phyloP scores from a whole-genome alignment of 2,888 invertebrate species.

The Automeris io region DNA sequence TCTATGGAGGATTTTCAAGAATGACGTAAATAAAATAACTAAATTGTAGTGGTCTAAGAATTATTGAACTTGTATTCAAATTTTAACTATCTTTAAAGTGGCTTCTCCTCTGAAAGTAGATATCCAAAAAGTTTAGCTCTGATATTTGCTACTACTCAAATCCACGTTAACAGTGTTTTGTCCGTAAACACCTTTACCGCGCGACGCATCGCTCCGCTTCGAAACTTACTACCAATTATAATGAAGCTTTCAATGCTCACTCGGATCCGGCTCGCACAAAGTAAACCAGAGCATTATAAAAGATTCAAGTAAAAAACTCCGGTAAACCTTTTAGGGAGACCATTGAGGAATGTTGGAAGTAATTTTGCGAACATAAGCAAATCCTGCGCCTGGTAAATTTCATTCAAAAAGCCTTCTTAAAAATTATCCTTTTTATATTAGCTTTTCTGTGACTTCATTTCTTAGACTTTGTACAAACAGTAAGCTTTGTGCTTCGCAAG shows the following conservation, averaged over 20 bases:
- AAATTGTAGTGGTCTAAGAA: too few relatives aligned
- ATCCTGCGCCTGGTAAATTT: not conserved
- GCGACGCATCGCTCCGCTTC: too few relatives aligned
- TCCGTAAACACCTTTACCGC: not conserved
- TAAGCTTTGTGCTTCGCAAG: too few relatives aligned
- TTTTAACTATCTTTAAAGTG: too few relatives aligned
- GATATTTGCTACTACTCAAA: not conserved
- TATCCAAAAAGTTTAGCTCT: too few relatives aligned
- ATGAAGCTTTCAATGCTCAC: conserved; percentile 6
- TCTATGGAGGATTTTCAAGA: too few relatives aligned
- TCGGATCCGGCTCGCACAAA: conserved; percentile 3
- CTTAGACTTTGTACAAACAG: too few relatives aligned
- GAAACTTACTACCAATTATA: conserved; percentile 17
- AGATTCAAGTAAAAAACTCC: conserved; percentile 1
- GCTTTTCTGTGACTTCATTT: too few relatives aligned
- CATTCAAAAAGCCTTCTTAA: not conserved
- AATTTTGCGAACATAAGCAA: not conserved
- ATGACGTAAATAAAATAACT: too few relatives aligned
- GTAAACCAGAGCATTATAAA: not conserved
- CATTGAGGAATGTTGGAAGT: not conserved
- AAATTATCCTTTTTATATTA: not conserved
- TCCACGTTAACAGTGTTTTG: not conserved
- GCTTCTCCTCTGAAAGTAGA: too few relatives aligned
- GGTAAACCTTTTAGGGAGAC: conserved; percentile 2
- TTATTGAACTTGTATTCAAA: too few relatives aligned